Conservation (phyloP, 1,140 invertebrate species). For the Laupala kohalensis region DNA sequence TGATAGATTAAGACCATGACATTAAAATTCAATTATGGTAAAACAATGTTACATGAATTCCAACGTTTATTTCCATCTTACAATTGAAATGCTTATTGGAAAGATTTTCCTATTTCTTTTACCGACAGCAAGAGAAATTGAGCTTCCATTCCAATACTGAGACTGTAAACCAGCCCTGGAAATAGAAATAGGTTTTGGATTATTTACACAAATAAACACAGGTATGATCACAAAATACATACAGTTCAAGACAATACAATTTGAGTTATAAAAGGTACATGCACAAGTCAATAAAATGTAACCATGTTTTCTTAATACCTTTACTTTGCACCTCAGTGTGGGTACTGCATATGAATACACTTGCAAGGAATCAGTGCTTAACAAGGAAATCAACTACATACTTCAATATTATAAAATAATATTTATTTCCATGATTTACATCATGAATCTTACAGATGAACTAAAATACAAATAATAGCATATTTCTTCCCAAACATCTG, state of each 20-base stretch:
- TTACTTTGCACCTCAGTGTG: not conserved
- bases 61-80: not conserved
- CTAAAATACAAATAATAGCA: not conserved
- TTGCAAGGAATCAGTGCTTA: not conserved
- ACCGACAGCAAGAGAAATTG: conserved; percentile 5
- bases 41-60: not conserved
- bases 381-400: not conserved
- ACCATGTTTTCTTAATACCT: not conserved
- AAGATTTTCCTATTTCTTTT: not conserved
- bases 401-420: not conserved
- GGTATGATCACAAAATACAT: not conserved
- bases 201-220: conserved; percentile 11
- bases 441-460: not conserved
- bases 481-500: not conserved
- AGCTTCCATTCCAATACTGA: conserved; percentile 6
- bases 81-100: not conserved
- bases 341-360: not conserved
- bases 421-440: not conserved
- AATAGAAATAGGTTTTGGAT: conserved; percentile 22
- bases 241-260: not conserved
- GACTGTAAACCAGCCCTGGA: conserved; percentile 24
- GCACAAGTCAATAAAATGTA: not conserved
- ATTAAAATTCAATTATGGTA: not conserved
- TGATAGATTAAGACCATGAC: too few relatives aligned
- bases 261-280: not conserved